phyloP scores from a whole-genome alignment of 2,113 vertebrate genomes.

The Beaufortia kweichowensis region DNA sequence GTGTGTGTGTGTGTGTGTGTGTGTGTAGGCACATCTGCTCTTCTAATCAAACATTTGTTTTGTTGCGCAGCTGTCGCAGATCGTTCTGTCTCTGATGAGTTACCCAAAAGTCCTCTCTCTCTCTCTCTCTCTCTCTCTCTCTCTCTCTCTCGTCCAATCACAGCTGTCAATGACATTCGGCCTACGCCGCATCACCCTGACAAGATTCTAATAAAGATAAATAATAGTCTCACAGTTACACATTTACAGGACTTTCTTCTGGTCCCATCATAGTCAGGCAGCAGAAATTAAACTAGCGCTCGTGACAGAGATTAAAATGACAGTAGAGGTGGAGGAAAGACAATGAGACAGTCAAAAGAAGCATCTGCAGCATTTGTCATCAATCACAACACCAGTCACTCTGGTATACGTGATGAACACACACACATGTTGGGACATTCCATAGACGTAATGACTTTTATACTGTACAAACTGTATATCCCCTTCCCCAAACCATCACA shows the following conservation, averaged over 20 bases:
- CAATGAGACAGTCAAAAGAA: too few species aligned
- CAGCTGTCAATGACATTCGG: constrained; percentile 68
- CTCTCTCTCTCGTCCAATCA: constrained; percentile 26
- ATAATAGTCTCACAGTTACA: constrained; percentile 74
- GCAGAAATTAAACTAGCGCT: constrained; percentile 49
- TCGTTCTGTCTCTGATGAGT: constrained; percentile 43
- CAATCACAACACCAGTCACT: constrained; percentile 76
- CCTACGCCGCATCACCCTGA: constrained; percentile 70
- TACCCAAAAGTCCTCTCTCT: constrained; percentile 41
- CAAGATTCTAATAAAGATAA: constrained; percentile 80
- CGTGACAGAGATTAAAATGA: constrained; percentile 54
- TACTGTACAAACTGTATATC: too few species aligned
- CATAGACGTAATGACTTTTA: too few species aligned
- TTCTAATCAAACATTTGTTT: constrained; percentile 44
- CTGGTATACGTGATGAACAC: not conserved
- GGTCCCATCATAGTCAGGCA: constrained; percentile 60
- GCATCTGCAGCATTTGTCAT: constrained; percentile 68
- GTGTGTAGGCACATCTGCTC: constrained; percentile 23
- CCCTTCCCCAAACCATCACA: too few species aligned
- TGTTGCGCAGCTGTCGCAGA: constrained; percentile 36
- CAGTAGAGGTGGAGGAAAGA: constrained; percentile 26
- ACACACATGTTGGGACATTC: not conserved
- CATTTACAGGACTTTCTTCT: constrained; percentile 67
- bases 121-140: constrained; percentile 26
- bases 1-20: not conserved